Conservation (phyloP, 2,113 vertebrate species). For the Neotragus pygmaeus region DNA sequence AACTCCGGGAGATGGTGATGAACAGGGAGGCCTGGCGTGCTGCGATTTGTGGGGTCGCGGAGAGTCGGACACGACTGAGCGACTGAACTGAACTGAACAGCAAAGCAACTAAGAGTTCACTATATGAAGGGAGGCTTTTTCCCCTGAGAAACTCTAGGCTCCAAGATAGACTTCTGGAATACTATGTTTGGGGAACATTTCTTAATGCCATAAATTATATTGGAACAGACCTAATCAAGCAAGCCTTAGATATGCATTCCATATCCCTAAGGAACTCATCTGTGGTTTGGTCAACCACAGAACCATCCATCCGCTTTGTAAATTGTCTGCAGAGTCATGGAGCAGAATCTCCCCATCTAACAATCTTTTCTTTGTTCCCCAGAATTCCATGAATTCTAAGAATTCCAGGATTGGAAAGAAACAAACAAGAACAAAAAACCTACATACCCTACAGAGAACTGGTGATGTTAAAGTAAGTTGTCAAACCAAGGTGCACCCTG, state of each 20-base stretch:
- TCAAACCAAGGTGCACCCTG: background rate
- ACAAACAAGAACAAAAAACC: background rate
- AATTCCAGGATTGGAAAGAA: background rate
- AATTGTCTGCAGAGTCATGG: background rate
- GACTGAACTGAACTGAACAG: too few species aligned
- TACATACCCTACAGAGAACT: background rate
- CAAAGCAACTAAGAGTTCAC: background rate
- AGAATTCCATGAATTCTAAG: background rate
- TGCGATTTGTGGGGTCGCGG: too few species aligned
- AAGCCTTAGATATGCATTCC: background rate
- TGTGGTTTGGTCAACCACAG: slow-evolving; percentile 22
- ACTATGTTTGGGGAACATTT: background rate
- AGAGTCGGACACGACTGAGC: too few species aligned
- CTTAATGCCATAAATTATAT: background rate
- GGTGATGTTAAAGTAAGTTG: background rate
- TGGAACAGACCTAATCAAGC: background rate
- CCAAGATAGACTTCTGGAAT: background rate
- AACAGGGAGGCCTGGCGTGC: too few species aligned
- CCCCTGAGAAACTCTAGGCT: background rate
- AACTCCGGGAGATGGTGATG: too few species aligned
- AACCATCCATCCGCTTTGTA: background rate
- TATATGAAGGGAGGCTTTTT: background rate
- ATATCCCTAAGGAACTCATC: background rate
- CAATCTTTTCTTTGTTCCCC: background rate
- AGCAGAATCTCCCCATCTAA: background rate